phyloP scores from a whole-genome alignment of 2,888 invertebrate genomes.

The Hedya salicella region DNA sequence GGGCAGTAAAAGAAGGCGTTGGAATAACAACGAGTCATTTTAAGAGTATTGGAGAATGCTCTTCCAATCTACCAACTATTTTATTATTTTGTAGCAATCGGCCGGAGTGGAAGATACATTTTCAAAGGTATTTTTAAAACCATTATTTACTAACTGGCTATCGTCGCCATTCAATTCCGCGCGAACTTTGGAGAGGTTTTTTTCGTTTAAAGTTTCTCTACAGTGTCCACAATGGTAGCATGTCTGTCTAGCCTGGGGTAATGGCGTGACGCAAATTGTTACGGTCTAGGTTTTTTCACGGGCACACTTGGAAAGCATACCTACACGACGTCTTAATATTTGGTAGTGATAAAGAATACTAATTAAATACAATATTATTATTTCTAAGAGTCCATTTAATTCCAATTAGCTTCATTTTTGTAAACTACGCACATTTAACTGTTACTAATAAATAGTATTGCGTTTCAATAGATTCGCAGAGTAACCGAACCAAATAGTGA shows the following conservation, averaged over 20 bases:
- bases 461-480: no score
- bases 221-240: not conserved
- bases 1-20: slow-evolving; percentile 12
- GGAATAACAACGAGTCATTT: slow-evolving; percentile 18
- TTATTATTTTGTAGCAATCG: slow-evolving; percentile 3
- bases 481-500: no score
- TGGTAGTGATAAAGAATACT: no score
- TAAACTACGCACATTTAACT: no score
- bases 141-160: not conserved
- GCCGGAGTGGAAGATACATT: slow-evolving; percentile 4
- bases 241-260: not conserved
- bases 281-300: no score
- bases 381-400: no score
- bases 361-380: no score
- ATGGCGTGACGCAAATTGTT: not conserved
- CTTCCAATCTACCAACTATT: not conserved
- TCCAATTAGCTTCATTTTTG: no score
- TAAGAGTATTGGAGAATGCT: slow-evolving; percentile 2
- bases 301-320: no score
- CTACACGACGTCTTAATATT: no score
- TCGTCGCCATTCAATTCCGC: not conserved
- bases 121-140: not conserved
- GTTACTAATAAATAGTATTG: no score
- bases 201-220: slow-evolving; percentile 34
- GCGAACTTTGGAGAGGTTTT: slow-evolving; percentile 15